Base-by-base conservation (phyloP, 2,888 invertebrate species). In the Brenthis hecate region DNA sequence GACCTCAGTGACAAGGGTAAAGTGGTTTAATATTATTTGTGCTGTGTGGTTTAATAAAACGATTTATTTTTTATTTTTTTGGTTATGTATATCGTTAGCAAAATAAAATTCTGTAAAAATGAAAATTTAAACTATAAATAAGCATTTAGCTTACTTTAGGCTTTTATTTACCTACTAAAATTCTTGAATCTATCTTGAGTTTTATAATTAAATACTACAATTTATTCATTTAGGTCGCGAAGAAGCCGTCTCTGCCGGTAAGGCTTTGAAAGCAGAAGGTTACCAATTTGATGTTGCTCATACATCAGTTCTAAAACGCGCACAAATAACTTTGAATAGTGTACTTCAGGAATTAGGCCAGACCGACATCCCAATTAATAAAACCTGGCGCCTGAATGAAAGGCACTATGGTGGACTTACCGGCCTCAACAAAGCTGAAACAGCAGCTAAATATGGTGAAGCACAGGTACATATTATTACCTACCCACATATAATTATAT, bases 341-440 rank as follows among this genome's bases (percentile, higher is more conserved):
- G 94, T 97, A 71, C 85, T 97, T 8, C 89, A 94, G 69, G 95
- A 95, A 80, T 93, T 95, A 55, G 94, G 93, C 1, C 96, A 96
- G 78, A 84, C 94, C n/a, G 93, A 94, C 74, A 85, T 97, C 73
- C 95, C 96, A 0, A 88, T 96, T 8, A 83, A 93, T 6, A 95
- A 95, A 80, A 96, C 96, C 13, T 98, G 98, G 98, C 94, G 97
- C 14, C 89, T 98, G 43, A 97, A 97, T 79, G 97, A 98, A 85
- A 94, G 98, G 70, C 98, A 98, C 81, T 98, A 97, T 79, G 98
- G 98, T 63, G 96, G 96, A 54, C 94, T 98, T 6, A 98, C 97
- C 13, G 97, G 97, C 2, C 93, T 96, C 71, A 96, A 97, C 81
- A 98, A 98, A 85, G 94, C 96, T 0, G 96, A 97, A 86, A 96